Evolutionary conservation across 2,113 vertebrate species (phyloP).

Genomic region (Oreochromis tanganicae): DNA sequence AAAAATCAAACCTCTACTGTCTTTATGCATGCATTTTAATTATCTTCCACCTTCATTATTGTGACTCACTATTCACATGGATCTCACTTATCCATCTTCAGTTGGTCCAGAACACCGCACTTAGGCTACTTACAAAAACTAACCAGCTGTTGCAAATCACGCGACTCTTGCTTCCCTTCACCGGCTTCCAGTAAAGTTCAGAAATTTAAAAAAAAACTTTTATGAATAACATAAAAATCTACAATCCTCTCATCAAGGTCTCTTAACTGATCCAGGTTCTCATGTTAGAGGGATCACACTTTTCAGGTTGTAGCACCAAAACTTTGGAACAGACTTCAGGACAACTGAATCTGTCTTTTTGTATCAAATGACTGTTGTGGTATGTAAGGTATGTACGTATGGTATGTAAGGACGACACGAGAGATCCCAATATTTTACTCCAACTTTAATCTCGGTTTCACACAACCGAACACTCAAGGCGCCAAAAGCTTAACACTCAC

Average conservation of each 20-base stretch:
- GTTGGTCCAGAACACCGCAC: neutral
- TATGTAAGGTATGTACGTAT: neutral
- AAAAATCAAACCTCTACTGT: neutral
- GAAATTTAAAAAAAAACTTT: rapidly evolving
- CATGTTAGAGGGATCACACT: neutral
- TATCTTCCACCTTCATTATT: neutral
- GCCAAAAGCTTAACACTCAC: neutral
- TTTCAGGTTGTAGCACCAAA: neutral
- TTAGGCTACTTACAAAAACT: neutral
- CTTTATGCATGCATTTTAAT: neutral
- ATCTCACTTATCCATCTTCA: neutral
- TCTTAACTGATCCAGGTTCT: neutral
- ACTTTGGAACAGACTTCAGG: neutral
- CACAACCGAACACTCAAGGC: neutral
- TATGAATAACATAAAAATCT: neutral
- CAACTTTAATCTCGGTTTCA: neutral
- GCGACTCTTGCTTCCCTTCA: neutral
- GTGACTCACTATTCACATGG: neutral
- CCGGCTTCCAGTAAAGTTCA: neutral
- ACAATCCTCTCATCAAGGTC: neutral
- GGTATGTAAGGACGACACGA: neutral
- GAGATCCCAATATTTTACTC: neutral
- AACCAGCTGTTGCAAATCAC: neutral
- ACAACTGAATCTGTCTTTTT: neutral
- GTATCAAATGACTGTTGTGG: neutral